Percentiles rank a stretch among this genome's conserved stretches.
phyloP scores from a whole-genome alignment of 2,113 vertebrate species.

The Lophius piscatorius region DNA sequence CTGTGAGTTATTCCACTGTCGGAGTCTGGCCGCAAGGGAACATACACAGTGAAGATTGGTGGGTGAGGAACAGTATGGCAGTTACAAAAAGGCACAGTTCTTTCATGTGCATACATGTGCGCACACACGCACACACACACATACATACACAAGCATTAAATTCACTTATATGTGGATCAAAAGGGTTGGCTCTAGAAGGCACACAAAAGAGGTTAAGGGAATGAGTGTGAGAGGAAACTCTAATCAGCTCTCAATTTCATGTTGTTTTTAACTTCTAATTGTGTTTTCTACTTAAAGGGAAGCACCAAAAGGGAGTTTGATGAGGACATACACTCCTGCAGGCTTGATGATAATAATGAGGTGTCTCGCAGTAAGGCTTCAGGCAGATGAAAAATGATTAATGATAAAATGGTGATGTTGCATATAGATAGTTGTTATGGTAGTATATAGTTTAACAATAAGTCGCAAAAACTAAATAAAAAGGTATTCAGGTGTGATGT shows the following conservation, averaged over 20 bases:
- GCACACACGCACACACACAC: slow-evolving; percentile 39
- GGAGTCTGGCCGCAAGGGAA: slow-evolving; percentile 80
- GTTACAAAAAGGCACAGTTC: slow-evolving; percentile 27
- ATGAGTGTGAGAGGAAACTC: slow-evolving; percentile 60
- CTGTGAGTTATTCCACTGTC: slow-evolving; percentile 92
- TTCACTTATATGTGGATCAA: slow-evolving; percentile 70
- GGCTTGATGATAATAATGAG: slow-evolving; percentile 47
- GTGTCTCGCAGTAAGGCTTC: slow-evolving; percentile 22
- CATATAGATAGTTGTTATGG: slow-evolving; percentile 12
- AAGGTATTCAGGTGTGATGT: neutral
- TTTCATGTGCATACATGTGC: slow-evolving; percentile 13
- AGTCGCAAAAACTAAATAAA: slow-evolving; percentile 2
- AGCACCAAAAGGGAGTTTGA: slow-evolving; percentile 55
- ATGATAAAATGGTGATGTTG: neutral
- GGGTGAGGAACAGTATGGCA: slow-evolving; percentile 17
- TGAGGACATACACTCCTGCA: slow-evolving; percentile 42
- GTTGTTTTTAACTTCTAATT: slow-evolving; percentile 68
- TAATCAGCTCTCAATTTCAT: slow-evolving; percentile 73
- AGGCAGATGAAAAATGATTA: slow-evolving; percentile 12
- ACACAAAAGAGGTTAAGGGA: slow-evolving; percentile 71
- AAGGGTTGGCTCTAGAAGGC: slow-evolving; percentile 54
- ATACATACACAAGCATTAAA: slow-evolving; percentile 36
- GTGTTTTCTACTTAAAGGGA: slow-evolving; percentile 40
- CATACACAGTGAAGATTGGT: slow-evolving; percentile 26
- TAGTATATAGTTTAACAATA: slow-evolving; percentile 4